Base-by-base conservation (phyloP, 35 echinoderm and acorn worm species). In the Ptychodera flava region DNA sequence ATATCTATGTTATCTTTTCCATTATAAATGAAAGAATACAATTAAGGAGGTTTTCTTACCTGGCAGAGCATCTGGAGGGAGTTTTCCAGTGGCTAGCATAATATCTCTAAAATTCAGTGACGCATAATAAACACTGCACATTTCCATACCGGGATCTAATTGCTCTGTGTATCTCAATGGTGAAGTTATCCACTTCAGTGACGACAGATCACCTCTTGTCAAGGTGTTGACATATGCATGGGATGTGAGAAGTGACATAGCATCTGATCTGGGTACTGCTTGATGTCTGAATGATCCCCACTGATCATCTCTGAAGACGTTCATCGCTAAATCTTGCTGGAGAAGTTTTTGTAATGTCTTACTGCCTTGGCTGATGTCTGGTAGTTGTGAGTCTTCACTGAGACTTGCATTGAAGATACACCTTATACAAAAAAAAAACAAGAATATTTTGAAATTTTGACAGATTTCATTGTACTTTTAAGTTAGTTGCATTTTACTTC, bases 71-170 rank as follows among this genome's bases (percentile, higher is more conserved):
- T 97, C 94, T 77, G 94, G 94, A 29, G 94, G 94, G 27, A 97
- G 88, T 76, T 97, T 97, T 35, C 94, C 94, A 34, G 94, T 97
- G 15, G 94, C 94, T 28, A 97, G 76, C 94, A 97, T 97, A 38
- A 97, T 97, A 31, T 97, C 94, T 35, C 94, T 80, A 35, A 97
- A 97, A 77, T 97, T 97, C 76, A 97, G 94, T 33, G 94, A 92
- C 31, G 94, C 91, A 77, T 90, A 90, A 88, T 97, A 92, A 22
- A 93, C 89, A 34, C 85, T 81, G 75, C 94, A 97, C 45, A 80
- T 29, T 28, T 85, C 79, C 16, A 80, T 78, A 37, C 84, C 37
- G 28, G 31, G 28, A 16, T 31, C 35, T 0, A 85, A 37, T 35
- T 27, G 36, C 28, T 33, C 88, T 28, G 81, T 33, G 33, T 92